Conservation (phyloP, 2,888 invertebrate genomes). For the Elegia similella region DNA sequence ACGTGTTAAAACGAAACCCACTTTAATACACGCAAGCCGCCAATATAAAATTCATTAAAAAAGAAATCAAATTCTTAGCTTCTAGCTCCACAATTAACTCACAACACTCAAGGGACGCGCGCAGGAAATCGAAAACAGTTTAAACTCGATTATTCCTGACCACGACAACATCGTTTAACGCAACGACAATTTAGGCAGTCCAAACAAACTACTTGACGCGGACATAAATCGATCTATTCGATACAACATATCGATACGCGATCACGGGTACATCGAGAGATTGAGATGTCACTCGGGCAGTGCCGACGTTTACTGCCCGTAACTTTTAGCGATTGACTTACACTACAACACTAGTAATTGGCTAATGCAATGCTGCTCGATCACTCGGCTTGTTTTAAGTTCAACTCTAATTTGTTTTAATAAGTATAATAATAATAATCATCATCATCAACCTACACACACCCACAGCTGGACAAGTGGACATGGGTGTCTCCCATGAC, state of each 20-base stretch:
- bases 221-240: conserved; percentile 14
- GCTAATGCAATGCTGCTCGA: conserved; percentile 1
- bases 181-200: conserved; percentile 11
- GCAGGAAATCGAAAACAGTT: conserved; percentile 11
- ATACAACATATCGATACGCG: conserved; percentile 14
- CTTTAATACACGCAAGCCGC: too few species aligned
- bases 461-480: too few species aligned
- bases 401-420: background rate
- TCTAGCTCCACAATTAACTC: background rate
- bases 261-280: conserved; percentile 14
- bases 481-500: too few species aligned
- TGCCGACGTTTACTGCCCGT: conserved; percentile 16
- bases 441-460: too few species aligned
- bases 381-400: too few species aligned
- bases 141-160: conserved; percentile 13
- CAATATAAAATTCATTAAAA: background rate
- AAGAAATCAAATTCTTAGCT: background rate
- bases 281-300: conserved; percentile 18
- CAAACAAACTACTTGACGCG: conserved; percentile 14
- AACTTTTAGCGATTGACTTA: conserved; percentile 16
- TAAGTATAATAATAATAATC: too few species aligned
- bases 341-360: conserved; percentile 14
- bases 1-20: too few species aligned
- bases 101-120: background rate
- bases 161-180: conserved; percentile 14